Evolutionary conservation across 2,888 invertebrate genomes (phyloP).

Genomic region (Drosophila anomelani): DNA sequence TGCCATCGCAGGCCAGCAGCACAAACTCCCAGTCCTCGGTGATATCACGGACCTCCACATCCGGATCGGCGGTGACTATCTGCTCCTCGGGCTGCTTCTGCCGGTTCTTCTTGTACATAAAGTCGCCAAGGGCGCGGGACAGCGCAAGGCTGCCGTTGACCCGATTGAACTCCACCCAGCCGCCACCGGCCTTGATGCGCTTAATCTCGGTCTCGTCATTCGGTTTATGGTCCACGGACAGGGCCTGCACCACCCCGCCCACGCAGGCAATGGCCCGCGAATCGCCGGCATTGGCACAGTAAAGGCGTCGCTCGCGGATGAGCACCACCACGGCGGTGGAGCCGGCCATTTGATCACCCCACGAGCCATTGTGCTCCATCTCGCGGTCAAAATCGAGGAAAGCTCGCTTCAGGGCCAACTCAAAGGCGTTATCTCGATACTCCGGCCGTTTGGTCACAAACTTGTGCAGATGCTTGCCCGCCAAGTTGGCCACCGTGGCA

Average conservation of each 20-base stretch:
- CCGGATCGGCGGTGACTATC: constrained; percentile 98
- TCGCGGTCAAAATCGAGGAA: constrained; percentile 95
- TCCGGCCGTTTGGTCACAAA: constrained; percentile 93
- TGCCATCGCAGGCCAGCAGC: constrained; percentile 98
- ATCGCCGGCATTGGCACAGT: constrained; percentile 98
- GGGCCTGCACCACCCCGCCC: constrained; percentile 88
- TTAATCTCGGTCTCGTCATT: constrained; percentile 93
- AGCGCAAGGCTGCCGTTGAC: constrained; percentile 98
- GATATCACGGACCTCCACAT: constrained; percentile 92
- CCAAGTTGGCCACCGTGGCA: constrained; percentile 96
- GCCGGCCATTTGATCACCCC: constrained; percentile 96
- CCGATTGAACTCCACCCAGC: constrained; percentile 97
- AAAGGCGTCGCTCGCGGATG: constrained; percentile 93
- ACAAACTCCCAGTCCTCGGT: constrained; percentile 97
- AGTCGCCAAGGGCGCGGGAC: constrained; percentile 98
- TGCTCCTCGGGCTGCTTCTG: constrained; percentile 95
- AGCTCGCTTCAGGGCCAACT: constrained; percentile 94
- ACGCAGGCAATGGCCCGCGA: constrained; percentile 97
- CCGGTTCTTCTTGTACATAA: constrained; percentile 96
- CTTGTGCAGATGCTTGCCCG: constrained; percentile 97
- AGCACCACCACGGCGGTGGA: constrained; percentile 96
- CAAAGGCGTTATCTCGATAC: constrained; percentile 90
- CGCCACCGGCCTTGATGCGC: constrained; percentile 96
- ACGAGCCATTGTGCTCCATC: constrained; percentile 94
- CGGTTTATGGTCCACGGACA: constrained; percentile 99